Evolutionary conservation across 1,140 invertebrate genomes (phyloP), one percentile per base, ranked within the genome.

Genomic region (Leptoteleia sp.): DNA sequence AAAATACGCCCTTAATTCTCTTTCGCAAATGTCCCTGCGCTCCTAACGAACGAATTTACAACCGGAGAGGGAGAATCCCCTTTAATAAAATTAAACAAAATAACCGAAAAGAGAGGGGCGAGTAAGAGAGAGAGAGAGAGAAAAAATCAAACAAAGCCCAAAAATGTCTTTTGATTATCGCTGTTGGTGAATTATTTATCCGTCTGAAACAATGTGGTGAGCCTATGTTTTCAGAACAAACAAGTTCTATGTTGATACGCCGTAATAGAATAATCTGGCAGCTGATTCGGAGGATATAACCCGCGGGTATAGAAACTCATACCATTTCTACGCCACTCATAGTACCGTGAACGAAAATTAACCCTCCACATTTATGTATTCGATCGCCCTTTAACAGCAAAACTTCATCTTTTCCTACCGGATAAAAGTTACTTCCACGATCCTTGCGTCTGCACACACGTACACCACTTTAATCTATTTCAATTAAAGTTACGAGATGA

Each of bases 181-280:
- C 82, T 82, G 83, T 84, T 82, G 84, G 85, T 89, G 89, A 90
- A 89, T 90, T 89, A 87, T 90, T 90, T 89, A 90, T 89, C 88
- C 87, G 83, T 79, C 81, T 89, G 89, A 88, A 89, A 90, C 89
- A 90, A 89, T 89, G 86, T 85, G 87, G 83, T 83, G 81, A 83
- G 81, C 83, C 77, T 79, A 82, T 90, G 88, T 90, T 90, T 90
- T 90, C 87, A 88, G 83, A 89, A 81, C 85, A 90, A 90, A 90
- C 89, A 90, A 84, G 81, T 83, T 83, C 84, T 71, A 89, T 90
- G 89, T 90, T 90, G 89, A 90, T 90, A 89, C 89, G 85, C 88
- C 85, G 88, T 90, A 90, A 90, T 90, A 90, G 89, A 90, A 90
- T 90, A 90, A 90, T 90, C 89, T 90, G 88, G 87, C 89, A 88